phyloP scores from a whole-genome alignment of 2,113 vertebrate species.

The Sylvietta virens region DNA sequence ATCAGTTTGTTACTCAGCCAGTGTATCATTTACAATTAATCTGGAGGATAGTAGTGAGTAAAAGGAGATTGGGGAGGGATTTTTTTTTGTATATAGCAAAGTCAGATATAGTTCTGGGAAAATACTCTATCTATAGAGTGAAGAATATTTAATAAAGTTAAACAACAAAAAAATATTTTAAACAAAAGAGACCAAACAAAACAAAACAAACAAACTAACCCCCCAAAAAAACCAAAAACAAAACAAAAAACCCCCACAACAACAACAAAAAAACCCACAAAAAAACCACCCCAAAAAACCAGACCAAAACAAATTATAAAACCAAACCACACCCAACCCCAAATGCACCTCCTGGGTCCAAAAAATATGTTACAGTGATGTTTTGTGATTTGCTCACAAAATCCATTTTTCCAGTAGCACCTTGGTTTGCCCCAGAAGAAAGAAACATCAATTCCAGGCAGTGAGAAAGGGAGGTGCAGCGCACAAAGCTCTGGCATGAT shows the following conservation, averaged over 20 bases:
- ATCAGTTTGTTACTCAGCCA: not conserved
- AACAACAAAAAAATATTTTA: not conserved
- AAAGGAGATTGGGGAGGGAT: not conserved
- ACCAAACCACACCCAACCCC: not conserved
- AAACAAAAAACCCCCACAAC: too few species aligned
- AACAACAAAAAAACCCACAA: not conserved
- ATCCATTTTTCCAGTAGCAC: not conserved
- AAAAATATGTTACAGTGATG: not conserved
- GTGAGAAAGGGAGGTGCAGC: not conserved
- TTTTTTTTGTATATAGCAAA: not conserved
- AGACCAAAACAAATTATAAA: not conserved
- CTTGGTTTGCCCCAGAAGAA: not conserved
- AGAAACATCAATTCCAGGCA: not conserved
- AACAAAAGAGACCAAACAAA: not conserved
- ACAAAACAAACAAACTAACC: not conserved
- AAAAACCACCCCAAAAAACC: too few species aligned
- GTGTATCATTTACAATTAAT: not conserved
- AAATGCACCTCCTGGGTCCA: not conserved
- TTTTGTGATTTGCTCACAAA: not conserved
- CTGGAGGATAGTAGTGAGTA: not conserved
- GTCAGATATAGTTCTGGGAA: not conserved
- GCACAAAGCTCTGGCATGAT: constrained; percentile 22
- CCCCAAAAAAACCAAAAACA: not conserved
- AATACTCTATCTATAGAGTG: not conserved
- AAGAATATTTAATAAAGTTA: not conserved